phyloP scores from a whole-genome alignment of 2,888 invertebrate species.

The Rhopalosiphum nymphaeae region DNA sequence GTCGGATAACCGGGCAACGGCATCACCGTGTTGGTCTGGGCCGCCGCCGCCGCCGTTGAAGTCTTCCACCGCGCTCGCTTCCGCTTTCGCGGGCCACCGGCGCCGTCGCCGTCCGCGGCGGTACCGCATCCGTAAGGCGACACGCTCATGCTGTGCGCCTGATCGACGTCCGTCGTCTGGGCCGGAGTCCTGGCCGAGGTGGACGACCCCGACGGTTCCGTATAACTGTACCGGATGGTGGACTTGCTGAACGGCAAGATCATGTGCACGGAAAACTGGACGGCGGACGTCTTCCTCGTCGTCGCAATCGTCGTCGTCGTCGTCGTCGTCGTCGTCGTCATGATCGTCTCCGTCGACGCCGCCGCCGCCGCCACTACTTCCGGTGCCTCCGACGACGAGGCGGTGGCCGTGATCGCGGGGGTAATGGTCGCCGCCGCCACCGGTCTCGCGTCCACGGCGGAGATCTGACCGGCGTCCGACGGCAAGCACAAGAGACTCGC shows the following conservation, averaged over 20 bases:
- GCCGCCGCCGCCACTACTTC: too few relatives aligned
- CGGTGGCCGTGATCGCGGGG: too few relatives aligned
- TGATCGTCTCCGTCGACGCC: too few relatives aligned
- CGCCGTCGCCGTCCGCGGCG: background rate
- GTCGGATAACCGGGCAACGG: background rate
- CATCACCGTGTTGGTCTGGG: background rate
- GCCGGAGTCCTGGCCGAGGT: background rate
- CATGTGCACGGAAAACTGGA: background rate
- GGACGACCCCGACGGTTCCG: background rate
- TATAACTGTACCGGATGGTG: conserved; percentile 12
- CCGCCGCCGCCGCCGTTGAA: background rate
- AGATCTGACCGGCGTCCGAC: background rate
- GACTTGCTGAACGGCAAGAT: conserved; percentile 2
- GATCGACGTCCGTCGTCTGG: background rate
- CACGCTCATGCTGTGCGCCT: conserved; percentile 23
- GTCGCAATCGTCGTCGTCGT: background rate
- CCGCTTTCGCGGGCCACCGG: background rate
- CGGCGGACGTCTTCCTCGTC: background rate
- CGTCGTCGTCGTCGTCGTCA: too few relatives aligned
- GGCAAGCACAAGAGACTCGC: background rate
- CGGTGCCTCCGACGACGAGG: too few relatives aligned
- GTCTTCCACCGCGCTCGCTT: background rate
- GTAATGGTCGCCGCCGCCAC: background rate
- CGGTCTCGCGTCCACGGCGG: background rate
- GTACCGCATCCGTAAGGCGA: background rate